Conservation (phyloP, 2,113 vertebrate species). For the Chloropsis cyanopogon region DNA sequence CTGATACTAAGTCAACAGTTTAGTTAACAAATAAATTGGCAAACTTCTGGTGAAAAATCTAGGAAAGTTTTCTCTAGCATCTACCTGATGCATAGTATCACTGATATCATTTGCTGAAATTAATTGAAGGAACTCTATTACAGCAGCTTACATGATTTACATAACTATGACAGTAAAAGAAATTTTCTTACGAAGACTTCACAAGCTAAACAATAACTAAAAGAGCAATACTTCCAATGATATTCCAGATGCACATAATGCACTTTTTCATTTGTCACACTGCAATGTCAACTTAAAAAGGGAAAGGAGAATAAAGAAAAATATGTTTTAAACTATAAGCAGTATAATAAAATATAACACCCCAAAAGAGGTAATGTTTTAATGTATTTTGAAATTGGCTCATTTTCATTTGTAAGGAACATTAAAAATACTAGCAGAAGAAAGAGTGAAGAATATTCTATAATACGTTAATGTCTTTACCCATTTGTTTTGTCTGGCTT, state of each 20-base stretch:
- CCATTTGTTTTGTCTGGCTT: slow-evolving; percentile 45
- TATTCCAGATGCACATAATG: background rate
- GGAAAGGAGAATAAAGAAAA: background rate
- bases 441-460: background rate
- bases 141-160: background rate
- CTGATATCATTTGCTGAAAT: background rate
- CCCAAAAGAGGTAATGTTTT: background rate
- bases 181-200: background rate
- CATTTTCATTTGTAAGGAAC: background rate
- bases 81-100: background rate
- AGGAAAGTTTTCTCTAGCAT: background rate
- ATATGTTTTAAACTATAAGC: background rate
- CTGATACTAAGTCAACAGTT: background rate
- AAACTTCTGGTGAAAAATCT: background rate
- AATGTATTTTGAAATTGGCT: background rate
- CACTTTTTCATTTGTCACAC: background rate
- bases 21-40: background rate
- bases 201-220: background rate
- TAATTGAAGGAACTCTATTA: background rate
- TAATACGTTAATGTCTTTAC: background rate
- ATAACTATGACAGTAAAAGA: background rate
- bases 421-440: background rate
- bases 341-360: background rate
- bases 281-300: background rate
- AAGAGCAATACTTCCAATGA: background rate